Base-by-base conservation (phyloP, 2,888 invertebrate genomes). In the Dromius quadrimaculatus region DNA sequence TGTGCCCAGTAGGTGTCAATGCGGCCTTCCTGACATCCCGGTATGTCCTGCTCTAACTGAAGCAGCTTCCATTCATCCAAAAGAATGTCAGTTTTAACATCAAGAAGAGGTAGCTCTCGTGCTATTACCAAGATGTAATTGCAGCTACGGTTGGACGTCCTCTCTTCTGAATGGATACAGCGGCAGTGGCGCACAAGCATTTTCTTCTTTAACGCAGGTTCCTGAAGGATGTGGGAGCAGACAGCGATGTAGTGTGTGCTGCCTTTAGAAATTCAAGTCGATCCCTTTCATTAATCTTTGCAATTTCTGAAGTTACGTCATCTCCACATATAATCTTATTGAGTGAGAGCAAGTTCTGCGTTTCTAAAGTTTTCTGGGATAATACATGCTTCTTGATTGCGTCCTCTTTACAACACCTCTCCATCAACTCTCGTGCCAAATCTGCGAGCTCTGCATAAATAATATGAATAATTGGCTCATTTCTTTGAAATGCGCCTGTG, bases 1-100 rank as follows among this genome's bases (percentile, higher is more conserved):
- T 62, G 61, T 34, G 62, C 43, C 61, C 69, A 69, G 36, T 61
- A 69, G 17, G 59, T 20, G 47, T 61, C 61, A 32, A 69, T 61
- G 19, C 69, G 59, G 20, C 47, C 34, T 8, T 69, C 19, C 8
- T 28, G 9, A 11, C 19, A 41, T 2, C 45, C 41, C 20, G 20
- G 9, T 9, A 15, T 54, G 19, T 61, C 61, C 9, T 17, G 23
- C n/a, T n/a, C n/a, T n/a, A n/a, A n/a, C 61, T 69, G 45, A 47
- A 62, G 34, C 36, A 62, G 36, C 38, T 47, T 45, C 69, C 47
- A 45, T 34, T 61, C 69, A 34, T 43, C 61, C 19, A 61, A 36
- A 28, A 69, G 61, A 11, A 47, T 54, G 36, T 69, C 69, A 45
- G 32, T 47, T 13, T 57, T 34, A 28, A 62, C 62, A 20, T 47